Base-by-base conservation (phyloP, 2,797 vertebrate genomes). In the Sebastes hubbsi region DNA sequence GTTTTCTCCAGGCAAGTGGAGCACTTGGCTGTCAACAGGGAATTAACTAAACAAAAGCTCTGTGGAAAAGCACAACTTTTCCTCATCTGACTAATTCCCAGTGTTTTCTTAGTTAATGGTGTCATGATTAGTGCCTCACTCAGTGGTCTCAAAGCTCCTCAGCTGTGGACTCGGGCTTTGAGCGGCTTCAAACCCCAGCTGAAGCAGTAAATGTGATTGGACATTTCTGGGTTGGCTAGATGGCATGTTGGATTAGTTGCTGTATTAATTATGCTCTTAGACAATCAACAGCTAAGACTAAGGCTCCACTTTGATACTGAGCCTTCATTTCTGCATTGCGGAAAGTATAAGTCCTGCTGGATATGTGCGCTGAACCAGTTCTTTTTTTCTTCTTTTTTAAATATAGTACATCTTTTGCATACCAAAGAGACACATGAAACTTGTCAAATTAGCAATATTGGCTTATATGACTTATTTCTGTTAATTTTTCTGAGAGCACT, bases 31-130 rank as follows among this genome's bases (percentile, higher is more conserved):
- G 95, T 95, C 95, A 95, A 89, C 92, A 88, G 95, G 95, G 95
- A 96, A 95, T 96, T 95, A 95, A 90, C 93, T 82, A 95, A 95
- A 95, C 94, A 95, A 95, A 94, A 95, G 91, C 90, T 90, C 88
- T 11, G 82, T 52, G 81, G 84, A 91, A 88, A 91, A 91, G 91
- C 90, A 79, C 83, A 93, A 95, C 90, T 94, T 92, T 92, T 83
- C 72, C 86, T 92, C 93, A 90, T 93, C 89, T 83, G 74, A 91
- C 93, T 93, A 93, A 94, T 93, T 93, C 94, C 86, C 86, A 88
- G 87, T 95, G 94, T 95, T 94, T 94, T 94, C 90, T 89, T 77
- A 91, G 88, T 89, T 93, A 93, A 93, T 91, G 87, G 89, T 89
- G 88, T 90, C 82, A 90, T 91, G 93, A 91, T 92, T 91, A 89